phyloP scores from a whole-genome alignment of 2,797 vertebrate species.

The Bryconaethiops microstoma region DNA sequence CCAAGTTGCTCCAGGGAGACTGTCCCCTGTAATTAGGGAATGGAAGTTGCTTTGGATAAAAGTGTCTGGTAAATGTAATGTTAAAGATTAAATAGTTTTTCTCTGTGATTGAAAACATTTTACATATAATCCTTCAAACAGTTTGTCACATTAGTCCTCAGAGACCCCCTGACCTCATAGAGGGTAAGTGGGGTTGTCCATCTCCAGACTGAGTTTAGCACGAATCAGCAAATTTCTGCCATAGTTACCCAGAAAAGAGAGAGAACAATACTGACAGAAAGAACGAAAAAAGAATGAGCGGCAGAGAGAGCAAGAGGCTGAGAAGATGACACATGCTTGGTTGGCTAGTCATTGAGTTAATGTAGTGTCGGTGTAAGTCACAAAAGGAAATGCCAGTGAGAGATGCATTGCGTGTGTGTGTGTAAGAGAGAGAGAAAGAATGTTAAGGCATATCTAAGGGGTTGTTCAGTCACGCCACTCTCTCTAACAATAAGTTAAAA shows the following conservation, averaged over 20 bases:
- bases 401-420: too few relatives aligned
- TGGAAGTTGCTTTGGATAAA: too few relatives aligned
- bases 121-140: too few relatives aligned
- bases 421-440: too few relatives aligned
- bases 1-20: too few relatives aligned
- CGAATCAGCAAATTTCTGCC: constrained; percentile 32
- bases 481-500: not conserved
- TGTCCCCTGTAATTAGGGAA: too few relatives aligned
- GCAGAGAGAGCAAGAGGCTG: not conserved
- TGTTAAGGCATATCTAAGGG: not conserved
- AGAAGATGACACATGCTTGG: not conserved
- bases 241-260: constrained; percentile 45
- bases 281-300: constrained; percentile 37
- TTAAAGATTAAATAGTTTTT: too few relatives aligned
- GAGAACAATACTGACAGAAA: constrained; percentile 31
- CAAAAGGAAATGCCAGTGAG: not conserved
- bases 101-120: too few relatives aligned
- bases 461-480: too few relatives aligned
- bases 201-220: not conserved
- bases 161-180: not conserved
- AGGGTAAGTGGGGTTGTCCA: not conserved
- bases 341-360: not conserved
- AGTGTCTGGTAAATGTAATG: too few relatives aligned
- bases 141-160: not conserved
- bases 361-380: not conserved